Base-by-base conservation (phyloP, 1,140 invertebrate genomes). In the Neodiprion pinetum region DNA sequence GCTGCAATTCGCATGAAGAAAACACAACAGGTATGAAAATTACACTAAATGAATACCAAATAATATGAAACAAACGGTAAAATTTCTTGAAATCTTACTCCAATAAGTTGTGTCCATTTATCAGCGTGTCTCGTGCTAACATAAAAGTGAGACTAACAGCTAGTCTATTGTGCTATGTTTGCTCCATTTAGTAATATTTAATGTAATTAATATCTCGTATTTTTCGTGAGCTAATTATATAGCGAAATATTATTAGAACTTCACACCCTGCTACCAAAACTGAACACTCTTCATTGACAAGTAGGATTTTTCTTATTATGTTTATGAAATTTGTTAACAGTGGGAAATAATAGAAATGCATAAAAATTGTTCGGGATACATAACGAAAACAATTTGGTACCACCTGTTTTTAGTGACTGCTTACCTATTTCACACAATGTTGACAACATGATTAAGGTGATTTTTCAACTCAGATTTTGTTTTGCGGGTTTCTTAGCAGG, bases 1-100 rank as follows among this genome's bases (percentile, higher is more conserved):
- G 94, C 96, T 48, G 95, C 95, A 9, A 91, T 94, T 78, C 90
- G 96, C 71, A 94, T 96, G 90, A 95, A 96, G 86, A 96, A 96
- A 87, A 91, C 93, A 1, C 94, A 95, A 84, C 95, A 96, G 93
- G 94, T 95, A 91, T 88, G 90, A 79, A 40, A 67, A 73, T 66
- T 77, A 75, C 65, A 8, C 47, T 48, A 47, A 40, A 68, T 48
- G 28, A 48, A 48, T 28, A 66, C 9, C 53, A 61, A 14, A 40
- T 17, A 61, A 61, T 61, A 61, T 12, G 53, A 12, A 61, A 61
- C 53, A 17, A 61, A 17, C 3, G 53, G 53, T 61, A 61, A 61
- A 61, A 61, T 9, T 40, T 40, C 28, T 40, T 40, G 28, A 40
- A 40, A 2, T 40, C 5, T 14, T 61, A 61, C n/a, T 61, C 11